Conservation (phyloP, 2,113 vertebrate species). For the Dolichotis patagonum region DNA sequence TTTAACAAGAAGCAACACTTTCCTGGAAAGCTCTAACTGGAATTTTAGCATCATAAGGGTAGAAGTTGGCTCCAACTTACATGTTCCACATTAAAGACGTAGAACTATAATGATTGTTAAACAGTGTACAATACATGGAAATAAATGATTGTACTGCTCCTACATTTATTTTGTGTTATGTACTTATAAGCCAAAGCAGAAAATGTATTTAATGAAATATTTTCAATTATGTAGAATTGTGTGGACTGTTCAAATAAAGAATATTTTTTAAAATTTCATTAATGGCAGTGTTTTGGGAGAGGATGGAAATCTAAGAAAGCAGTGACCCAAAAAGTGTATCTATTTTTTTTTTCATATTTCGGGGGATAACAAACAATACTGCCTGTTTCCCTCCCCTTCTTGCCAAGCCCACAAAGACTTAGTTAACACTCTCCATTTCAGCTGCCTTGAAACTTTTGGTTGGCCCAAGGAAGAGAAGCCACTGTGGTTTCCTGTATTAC, state of each 20-base stretch:
- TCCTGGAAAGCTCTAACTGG: neutral
- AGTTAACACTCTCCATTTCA: neutral
- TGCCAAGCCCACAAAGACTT: neutral
- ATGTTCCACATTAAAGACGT: neutral
- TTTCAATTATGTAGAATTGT: constrained; percentile 10
- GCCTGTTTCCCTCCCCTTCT: neutral
- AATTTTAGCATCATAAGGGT: neutral
- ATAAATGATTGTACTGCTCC: neutral
- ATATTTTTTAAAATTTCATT: constrained; percentile 30
- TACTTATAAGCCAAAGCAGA: constrained; percentile 34
- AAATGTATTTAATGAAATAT: constrained; percentile 32
- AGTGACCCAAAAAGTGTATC: neutral
- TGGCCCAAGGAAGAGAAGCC: neutral
- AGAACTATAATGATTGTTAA: neutral
- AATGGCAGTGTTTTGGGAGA: neutral
- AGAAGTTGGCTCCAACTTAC: constrained; percentile 12
- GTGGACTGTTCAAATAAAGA: constrained; percentile 16
- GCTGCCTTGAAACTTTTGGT: neutral
- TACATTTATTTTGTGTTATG: constrained; percentile 17
- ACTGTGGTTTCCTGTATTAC: neutral
- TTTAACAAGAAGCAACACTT: constrained; percentile 17
- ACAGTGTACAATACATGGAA: neutral
- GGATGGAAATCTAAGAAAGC: constrained; percentile 20
- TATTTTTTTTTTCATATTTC: neutral
- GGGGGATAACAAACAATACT: neutral